Evolutionary conservation across 2,888 invertebrate genomes (phyloP).

Genomic region (Allacma fusca): DNA sequence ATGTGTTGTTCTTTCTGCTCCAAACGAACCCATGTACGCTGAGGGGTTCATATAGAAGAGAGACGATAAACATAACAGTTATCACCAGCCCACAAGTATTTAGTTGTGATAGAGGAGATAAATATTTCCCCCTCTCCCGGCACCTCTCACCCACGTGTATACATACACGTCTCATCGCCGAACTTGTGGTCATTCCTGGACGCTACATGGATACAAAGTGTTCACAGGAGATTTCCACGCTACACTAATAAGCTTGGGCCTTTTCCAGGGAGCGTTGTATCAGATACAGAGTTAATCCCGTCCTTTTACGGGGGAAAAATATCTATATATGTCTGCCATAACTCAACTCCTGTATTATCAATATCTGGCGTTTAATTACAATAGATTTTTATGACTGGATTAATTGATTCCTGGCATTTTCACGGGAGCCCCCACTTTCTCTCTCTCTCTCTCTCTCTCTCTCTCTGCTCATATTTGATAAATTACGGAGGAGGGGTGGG

Average conservation of each 20-base stretch:
- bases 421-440: background rate
- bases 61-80: slow-evolving; percentile 28
- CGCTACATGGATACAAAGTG: slow-evolving; percentile 44
- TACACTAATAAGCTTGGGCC: background rate
- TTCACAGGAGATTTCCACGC: slow-evolving; percentile 40
- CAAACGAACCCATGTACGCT: background rate
- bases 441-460: background rate
- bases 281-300: background rate
- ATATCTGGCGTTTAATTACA: no score
- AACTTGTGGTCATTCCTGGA: slow-evolving; percentile 19
- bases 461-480: background rate
- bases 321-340: background rate
- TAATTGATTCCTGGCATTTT: slow-evolving; percentile 9
- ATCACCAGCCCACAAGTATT: slow-evolving; percentile 39
- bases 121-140: slow-evolving; percentile 23
- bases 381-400: background rate
- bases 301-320: background rate
- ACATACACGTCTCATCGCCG: background rate
- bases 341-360: background rate
- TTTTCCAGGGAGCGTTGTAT: background rate
- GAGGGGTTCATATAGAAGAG: background rate
- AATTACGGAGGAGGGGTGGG: background rate
- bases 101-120: slow-evolving; percentile 33
- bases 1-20: background rate
- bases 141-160: background rate